A percentile compares a stretch with the other conserved stretches of the same genome.
Conservation (phyloP, 1,140 invertebrate species). For the Apis florea region DNA sequence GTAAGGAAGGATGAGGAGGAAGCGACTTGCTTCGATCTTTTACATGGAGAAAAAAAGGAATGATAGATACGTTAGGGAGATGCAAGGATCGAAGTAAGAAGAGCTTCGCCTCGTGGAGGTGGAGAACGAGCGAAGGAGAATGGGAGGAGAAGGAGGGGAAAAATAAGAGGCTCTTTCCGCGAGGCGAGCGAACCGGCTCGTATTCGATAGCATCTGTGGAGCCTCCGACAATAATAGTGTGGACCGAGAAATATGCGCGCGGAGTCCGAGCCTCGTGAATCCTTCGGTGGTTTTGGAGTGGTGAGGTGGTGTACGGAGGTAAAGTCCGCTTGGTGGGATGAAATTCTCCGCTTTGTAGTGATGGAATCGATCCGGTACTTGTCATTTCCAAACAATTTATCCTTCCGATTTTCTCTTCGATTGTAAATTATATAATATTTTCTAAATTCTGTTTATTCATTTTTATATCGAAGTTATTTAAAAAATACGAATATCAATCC, state of each 20-base stretch:
- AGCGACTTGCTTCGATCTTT: constrained; percentile 11
- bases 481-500: no score
- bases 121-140: not conserved
- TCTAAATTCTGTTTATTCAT: not conserved
- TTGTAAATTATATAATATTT: not conserved
- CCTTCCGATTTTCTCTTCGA: not conserved
- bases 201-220: constrained; percentile 62
- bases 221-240: constrained; percentile 65
- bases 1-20: constrained; percentile 11
- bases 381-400: not conserved
- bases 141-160: not conserved
- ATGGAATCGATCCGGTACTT: constrained; percentile 15
- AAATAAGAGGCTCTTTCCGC: constrained; percentile 56
- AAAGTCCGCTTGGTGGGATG: not conserved
- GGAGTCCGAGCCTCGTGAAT: constrained; percentile 44
- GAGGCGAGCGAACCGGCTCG: constrained; percentile 58
- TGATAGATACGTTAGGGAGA: constrained; percentile 42
- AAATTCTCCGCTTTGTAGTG: constrained; percentile 19
- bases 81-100: constrained; percentile 20
- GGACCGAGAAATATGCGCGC: constrained; percentile 68
- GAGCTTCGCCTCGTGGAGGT: constrained; percentile 3
- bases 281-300: constrained; percentile 46
- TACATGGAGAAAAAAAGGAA: constrained; percentile 26
- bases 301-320: constrained; percentile 12
- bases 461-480: no score